Evolutionary conservation across 2,888 invertebrate genomes (phyloP).

Genomic region (Drosophila emarginata): DNA sequence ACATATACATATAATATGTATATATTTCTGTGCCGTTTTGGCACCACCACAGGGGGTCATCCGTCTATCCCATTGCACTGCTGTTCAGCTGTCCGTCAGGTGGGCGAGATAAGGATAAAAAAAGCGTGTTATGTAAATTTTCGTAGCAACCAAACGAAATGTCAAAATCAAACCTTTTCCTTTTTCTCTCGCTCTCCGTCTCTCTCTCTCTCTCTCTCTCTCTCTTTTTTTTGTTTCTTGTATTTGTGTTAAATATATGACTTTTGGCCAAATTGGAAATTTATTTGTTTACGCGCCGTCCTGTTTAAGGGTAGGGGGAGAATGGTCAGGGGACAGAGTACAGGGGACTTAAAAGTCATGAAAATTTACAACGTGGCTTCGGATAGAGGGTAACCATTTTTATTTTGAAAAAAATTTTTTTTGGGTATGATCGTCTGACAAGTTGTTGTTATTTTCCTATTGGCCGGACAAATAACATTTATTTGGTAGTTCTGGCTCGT

Average conservation of each 20-base stretch:
- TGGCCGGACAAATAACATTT: constrained; percentile 50
- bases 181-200: neutral
- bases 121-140: constrained; percentile 72
- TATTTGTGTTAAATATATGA: constrained; percentile 66
- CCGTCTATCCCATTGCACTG: neutral
- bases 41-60: constrained; percentile 65
- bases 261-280: constrained; percentile 74
- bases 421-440: constrained; percentile 56
- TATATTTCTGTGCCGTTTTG: constrained; percentile 50
- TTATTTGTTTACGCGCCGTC: constrained; percentile 75
- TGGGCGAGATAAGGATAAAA: constrained; percentile 72
- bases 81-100: constrained; percentile 52
- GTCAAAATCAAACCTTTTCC: constrained; percentile 69
- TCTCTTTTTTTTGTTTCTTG: neutral
- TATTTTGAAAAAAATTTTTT: neutral
- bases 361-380: constrained; percentile 75
- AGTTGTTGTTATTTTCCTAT: constrained; percentile 54
- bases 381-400: constrained; percentile 21
- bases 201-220: constrained; percentile 14
- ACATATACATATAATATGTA: constrained; percentile 49
- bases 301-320: constrained; percentile 29
- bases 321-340: neutral
- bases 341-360: constrained; percentile 72
- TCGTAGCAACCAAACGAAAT: constrained; percentile 60
- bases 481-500: constrained; percentile 68